These are phyloP conservation scores for Netelia virgata DNA, from an alignment of 2,888 invertebrate species.

Conservation along the genomic window DNA sequence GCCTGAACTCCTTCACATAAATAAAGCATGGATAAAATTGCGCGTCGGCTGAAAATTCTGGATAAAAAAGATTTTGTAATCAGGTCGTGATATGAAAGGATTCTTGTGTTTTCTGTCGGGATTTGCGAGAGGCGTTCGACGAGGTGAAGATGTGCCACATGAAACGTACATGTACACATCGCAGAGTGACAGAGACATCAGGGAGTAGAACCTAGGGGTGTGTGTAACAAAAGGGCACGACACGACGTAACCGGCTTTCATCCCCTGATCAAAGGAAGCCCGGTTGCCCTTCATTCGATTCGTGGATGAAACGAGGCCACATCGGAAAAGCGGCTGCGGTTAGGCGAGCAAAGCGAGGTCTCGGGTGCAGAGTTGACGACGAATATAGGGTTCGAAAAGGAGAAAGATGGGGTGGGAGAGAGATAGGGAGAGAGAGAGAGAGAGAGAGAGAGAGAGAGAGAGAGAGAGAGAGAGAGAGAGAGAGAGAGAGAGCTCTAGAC, in stretches of 20 bases:
- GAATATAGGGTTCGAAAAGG: neutral
- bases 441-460: conserved; percentile 6
- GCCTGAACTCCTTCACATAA: no score
- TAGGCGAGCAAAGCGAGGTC: neutral
- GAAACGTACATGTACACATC: no score
- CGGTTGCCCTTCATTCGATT: conserved; percentile 59
- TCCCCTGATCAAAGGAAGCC: conserved; percentile 61
- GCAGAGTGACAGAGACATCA: neutral
- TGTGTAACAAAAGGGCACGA: neutral
- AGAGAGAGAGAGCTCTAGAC: conserved; percentile 13
- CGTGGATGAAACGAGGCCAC: conserved; percentile 44
- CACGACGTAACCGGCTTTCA: conserved; percentile 51
- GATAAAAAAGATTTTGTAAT: conserved; percentile 32
- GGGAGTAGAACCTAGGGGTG: neutral
- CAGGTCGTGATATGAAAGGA: conserved; percentile 47
- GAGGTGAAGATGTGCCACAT: no score
- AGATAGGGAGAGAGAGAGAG: neutral
- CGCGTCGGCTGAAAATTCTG: no score
- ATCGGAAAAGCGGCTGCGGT: conserved; percentile 16
- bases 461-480: conserved; percentile 2
- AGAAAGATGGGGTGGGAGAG: neutral
- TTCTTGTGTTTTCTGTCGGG: conserved; percentile 29
- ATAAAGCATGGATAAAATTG: no score
- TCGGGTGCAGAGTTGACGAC: neutral
- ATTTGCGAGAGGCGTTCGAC: conserved; percentile 26